phyloP scores from a whole-genome alignment of 2,888 invertebrate species.

The Oxyteleia sp. region DNA sequence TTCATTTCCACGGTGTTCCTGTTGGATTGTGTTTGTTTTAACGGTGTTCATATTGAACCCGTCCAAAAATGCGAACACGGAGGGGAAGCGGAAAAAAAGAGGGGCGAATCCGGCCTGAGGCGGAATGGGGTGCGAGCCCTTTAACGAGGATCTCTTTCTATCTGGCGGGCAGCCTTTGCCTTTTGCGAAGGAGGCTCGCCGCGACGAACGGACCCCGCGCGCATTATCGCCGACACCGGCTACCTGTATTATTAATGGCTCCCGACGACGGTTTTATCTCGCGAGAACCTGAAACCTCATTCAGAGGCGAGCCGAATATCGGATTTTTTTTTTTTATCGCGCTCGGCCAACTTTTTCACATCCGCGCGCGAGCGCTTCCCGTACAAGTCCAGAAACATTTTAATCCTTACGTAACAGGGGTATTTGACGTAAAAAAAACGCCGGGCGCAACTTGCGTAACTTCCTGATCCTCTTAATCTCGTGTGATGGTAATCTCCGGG shows the following conservation, averaged over 20 bases:
- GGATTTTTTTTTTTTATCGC: constrained; percentile 42
- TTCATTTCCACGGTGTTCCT: no score
- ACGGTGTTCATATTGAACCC: no score
- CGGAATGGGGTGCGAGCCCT: constrained; percentile 59
- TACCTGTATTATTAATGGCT: constrained; percentile 71
- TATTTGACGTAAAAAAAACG: constrained; percentile 32
- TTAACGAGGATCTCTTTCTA: constrained; percentile 53
- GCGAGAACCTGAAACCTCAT: constrained; percentile 52
- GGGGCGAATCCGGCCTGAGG: constrained; percentile 47
- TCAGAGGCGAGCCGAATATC: constrained; percentile 53
- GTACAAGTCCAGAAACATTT: constrained; percentile 46
- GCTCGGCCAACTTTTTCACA: constrained; percentile 25
- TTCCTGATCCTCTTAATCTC: constrained; percentile 58
- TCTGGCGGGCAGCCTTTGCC: constrained; percentile 35
- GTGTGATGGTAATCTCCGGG: constrained; percentile 43
- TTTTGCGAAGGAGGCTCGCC: constrained; percentile 48
- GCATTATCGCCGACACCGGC: constrained; percentile 70
- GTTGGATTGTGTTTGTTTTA: no score
- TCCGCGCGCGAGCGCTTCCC: constrained; percentile 14
- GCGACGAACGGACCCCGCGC: constrained; percentile 57
- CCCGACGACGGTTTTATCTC: constrained; percentile 65
- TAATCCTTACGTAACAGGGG: constrained; percentile 56
- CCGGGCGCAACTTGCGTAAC: constrained; percentile 49
- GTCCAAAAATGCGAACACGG: no score
- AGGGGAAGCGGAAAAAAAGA: not conserved